Conservation (phyloP, 2,888 invertebrate species). For the Apodemia duryi region DNA sequence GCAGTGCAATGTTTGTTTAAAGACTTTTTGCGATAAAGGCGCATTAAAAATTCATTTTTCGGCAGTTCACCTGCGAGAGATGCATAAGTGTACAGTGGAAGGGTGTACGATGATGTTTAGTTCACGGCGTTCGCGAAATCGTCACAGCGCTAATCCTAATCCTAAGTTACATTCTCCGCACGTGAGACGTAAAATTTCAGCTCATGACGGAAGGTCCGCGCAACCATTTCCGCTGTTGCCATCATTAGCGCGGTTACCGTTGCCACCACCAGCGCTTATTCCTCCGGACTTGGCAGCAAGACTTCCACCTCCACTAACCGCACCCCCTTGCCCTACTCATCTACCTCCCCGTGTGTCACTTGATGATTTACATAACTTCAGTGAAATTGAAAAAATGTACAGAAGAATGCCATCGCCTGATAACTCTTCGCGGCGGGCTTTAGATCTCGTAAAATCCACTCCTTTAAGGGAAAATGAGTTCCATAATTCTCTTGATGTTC, state of each 20-base stretch:
- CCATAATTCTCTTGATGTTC: conserved; percentile 61
- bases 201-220: conserved; percentile 93
- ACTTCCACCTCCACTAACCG: conserved; percentile 52
- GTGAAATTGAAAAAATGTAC: conserved; percentile 77
- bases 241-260: conserved; percentile 84
- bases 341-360: conserved; percentile 77
- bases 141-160: conserved; percentile 98
- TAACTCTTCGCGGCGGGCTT: conserved; percentile 50
- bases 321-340: conserved; percentile 53
- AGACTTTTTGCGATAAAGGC: conserved; percentile 99
- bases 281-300: conserved; percentile 79
- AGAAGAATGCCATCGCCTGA: conserved; percentile 63
- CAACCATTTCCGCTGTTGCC: conserved; percentile 88
- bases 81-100: conserved; percentile 99
- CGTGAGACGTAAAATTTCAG: conserved; percentile 93
- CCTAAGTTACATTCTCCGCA: conserved; percentile 98
- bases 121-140: conserved; percentile 94
- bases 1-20: conserved; percentile 97
- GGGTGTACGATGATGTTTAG: conserved; percentile 99
- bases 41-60: conserved; percentile 99
- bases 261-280: conserved; percentile 83
- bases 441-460: conserved; percentile 57
- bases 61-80: conserved; percentile 97
- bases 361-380: conserved; percentile 71
- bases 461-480: conserved; percentile 53